A percentile compares a stretch with the other conserved stretches of the same genome.
Conservation (phyloP, 2,888 invertebrate species). For the Parnassius mnemosyne region DNA sequence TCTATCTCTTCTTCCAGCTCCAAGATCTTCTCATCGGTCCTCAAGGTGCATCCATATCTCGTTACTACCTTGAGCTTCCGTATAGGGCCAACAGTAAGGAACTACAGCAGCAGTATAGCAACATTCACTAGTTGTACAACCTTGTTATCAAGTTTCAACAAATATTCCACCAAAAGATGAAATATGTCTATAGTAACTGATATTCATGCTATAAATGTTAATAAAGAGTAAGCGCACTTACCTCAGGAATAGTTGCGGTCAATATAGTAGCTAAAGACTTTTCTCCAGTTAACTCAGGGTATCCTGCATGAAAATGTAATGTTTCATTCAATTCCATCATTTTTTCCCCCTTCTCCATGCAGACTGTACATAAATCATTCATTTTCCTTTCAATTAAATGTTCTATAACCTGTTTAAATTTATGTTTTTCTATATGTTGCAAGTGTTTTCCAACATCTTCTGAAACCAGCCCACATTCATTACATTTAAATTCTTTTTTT, state of each 20-base stretch:
- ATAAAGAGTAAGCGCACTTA: constrained; percentile 40
- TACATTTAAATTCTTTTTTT: constrained; percentile 47
- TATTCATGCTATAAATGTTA: no score
- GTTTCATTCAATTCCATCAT: constrained; percentile 50
- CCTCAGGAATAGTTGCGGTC: constrained; percentile 57
- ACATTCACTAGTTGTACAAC: no score
- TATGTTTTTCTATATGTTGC: constrained; percentile 68
- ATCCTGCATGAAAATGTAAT: constrained; percentile 59
- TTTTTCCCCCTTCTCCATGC: constrained; percentile 47
- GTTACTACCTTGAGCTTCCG: no score
- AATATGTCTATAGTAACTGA: no score
- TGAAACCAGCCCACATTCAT: constrained; percentile 44
- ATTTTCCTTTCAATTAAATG: constrained; percentile 54
- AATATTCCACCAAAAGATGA: no score
- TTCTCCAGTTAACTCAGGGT: constrained; percentile 58
- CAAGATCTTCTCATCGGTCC: no score
- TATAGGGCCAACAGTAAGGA: no score
- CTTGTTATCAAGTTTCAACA: no score
- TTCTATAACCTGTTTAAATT: constrained; percentile 56
- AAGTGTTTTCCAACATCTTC: constrained; percentile 48
- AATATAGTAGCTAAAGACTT: constrained; percentile 51
- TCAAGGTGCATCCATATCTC: no score
- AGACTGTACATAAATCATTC: constrained; percentile 57
- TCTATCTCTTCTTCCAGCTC: no score
- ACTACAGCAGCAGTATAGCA: no score